A percentile compares a stretch with the other conserved stretches of the same genome.
Conservation (phyloP, 2,797 vertebrate genomes). For the Petrocephalus sullivani region DNA sequence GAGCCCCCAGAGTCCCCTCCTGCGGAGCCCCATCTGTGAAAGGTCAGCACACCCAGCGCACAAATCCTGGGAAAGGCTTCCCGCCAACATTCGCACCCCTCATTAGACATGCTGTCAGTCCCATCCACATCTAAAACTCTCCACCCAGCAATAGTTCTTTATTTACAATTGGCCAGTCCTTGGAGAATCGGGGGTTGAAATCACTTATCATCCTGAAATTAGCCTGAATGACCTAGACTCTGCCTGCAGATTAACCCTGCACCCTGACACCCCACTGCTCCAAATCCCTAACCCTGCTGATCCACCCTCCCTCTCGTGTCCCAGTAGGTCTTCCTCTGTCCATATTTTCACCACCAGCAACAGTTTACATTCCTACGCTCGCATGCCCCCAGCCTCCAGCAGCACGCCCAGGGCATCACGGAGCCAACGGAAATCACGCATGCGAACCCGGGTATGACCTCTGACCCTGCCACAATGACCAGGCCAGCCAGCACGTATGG, state of each 20-base stretch:
- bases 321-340: constrained; percentile 87
- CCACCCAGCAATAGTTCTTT: neutral
- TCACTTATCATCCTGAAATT: neutral
- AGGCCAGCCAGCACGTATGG: neutral
- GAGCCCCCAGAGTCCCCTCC: constrained; percentile 90
- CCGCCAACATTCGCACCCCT: neutral
- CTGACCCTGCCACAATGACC: neutral
- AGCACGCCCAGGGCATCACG: constrained; percentile 45
- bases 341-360: constrained; percentile 96
- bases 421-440: constrained; percentile 38
- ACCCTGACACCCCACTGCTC: neutral
- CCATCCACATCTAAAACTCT: neutral
- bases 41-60: constrained; percentile 44
- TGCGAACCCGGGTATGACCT: constrained; percentile 63
- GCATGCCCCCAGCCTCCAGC: constrained; percentile 78
- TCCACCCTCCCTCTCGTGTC: constrained; percentile 13
- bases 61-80: neutral
- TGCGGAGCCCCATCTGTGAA: constrained; percentile 80
- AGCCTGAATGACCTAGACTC: neutral
- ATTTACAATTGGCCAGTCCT: neutral
- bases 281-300: neutral
- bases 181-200: neutral
- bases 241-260: too few relatives aligned
- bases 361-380: constrained; percentile 99
- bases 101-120: neutral